Percentiles rank a stretch among this genome's conserved stretches.
phyloP scores from a whole-genome alignment of 1,140 invertebrate genomes.

The Drosophila mauritiana region DNA sequence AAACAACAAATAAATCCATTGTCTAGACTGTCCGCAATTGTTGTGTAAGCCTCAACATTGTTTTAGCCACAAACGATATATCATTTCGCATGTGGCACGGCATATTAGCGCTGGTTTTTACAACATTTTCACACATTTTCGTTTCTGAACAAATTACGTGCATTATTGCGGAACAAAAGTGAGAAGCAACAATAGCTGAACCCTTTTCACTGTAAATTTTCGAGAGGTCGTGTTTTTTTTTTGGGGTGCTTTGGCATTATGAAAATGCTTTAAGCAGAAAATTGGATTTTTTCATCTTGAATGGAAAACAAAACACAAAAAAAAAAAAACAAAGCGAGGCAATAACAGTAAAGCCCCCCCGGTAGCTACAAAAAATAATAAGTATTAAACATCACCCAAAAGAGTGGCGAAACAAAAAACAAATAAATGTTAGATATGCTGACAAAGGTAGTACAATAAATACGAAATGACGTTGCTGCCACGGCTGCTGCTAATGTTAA shows the following conservation, averaged over 20 bases:
- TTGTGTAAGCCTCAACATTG: constrained; percentile 33
- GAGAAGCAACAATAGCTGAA: constrained; percentile 44
- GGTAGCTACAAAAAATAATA: constrained; percentile 78
- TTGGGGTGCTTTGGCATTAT: constrained; percentile 53
- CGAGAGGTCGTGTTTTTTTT: not conserved
- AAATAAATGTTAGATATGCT: constrained; percentile 80
- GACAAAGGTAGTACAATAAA: constrained; percentile 82
- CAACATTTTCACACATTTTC: constrained; percentile 64
- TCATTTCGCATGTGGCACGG: constrained; percentile 58
- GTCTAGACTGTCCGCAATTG: constrained; percentile 48
- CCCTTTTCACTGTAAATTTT: constrained; percentile 52
- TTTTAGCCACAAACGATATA: constrained; percentile 50
- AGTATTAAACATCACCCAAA: constrained; percentile 73
- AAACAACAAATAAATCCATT: constrained; percentile 30
- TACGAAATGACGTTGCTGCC: constrained; percentile 69
- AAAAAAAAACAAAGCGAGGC: constrained; percentile 50
- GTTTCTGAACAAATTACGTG: constrained; percentile 58
- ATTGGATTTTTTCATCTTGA: constrained; percentile 79
- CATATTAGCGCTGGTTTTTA: constrained; percentile 63
- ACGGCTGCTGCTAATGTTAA: constrained; percentile 66
- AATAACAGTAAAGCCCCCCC: constrained; percentile 70
- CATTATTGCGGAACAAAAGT: constrained; percentile 62
- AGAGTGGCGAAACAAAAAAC: constrained; percentile 57
- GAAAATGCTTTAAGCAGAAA: constrained; percentile 76
- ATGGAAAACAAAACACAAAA: constrained; percentile 58